Base-by-base conservation (phyloP, 30 jellyfish, hydroid and myxozoan genomes). In the Hydra vulgaris region DNA sequence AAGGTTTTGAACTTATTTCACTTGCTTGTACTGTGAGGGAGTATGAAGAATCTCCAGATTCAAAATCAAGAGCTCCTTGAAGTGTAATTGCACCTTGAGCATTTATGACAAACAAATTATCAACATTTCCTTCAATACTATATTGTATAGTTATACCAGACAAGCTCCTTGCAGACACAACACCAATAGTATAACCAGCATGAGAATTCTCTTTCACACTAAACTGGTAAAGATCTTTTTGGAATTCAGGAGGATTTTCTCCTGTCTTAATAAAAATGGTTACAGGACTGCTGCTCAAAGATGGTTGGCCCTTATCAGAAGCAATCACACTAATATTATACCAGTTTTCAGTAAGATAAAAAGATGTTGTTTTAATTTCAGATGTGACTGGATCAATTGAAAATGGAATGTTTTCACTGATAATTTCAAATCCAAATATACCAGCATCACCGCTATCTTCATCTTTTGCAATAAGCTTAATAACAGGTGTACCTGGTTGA, bases 401-500 rank as follows among this genome's bases (percentile, higher is more conserved):
- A 72, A 92, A 92, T 4, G 98, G 98, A 15, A 79, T 91, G 25
- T 70, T 67, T 27, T 71, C 77, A 20, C 95, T 79, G 26, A 79
- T 53, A 53, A 92, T 52, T 27, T 92, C 95, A 73, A 87, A 92
- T 1, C 85, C 80, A 69, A 92, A 77, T n/a, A 83, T 81, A 1
- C 98, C 98, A 0, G 96, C 95, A 26, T 81, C 89, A 0, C 96
- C 98, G 75, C 96, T 84, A 81, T 92, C 98, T 22, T 85, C 81
- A 80, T 92, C 98, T 1, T 67, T 78, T 1, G 96, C 98, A 17
- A 78, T 40, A 0, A 92, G 81, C 61, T 92, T 76, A 74, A 82
- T 66, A 70, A 92, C 98, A 21, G 80, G 75, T 25, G 98, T 92
- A 0, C 98, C 98, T 24, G 95, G 95, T 69, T 86, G 94, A 17